A percentile compares a stretch with the other conserved stretches of the same genome.
Evolutionary conservation across 2,888 invertebrate species (phyloP).

Genomic region (Rhynchonema sp.): DNA sequence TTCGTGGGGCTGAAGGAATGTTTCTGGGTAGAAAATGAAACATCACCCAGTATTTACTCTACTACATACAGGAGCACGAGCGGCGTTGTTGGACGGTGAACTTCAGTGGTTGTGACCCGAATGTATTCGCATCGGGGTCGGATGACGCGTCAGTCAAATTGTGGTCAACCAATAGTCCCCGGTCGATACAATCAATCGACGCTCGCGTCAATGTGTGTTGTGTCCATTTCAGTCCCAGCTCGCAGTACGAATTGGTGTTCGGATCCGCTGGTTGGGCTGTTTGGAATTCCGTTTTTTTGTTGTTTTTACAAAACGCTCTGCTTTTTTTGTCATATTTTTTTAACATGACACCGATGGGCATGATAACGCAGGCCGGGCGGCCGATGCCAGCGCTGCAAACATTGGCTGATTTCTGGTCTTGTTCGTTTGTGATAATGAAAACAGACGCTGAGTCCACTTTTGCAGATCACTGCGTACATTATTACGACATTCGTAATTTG

Average conservation of each 20-base stretch:
- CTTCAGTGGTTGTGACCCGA: constrained; percentile 56
- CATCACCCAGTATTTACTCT: too few species aligned
- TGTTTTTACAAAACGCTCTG: not conserved
- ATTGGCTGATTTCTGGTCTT: too few species aligned
- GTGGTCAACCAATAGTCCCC: constrained; percentile 68
- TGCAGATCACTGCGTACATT: constrained; percentile 75
- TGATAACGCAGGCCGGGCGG: too few species aligned
- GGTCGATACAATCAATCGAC: constrained; percentile 66
- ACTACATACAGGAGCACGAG: constrained; percentile 69
- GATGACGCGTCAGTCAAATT: constrained; percentile 80
- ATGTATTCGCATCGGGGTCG: constrained; percentile 70
- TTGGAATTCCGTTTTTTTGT: not conserved
- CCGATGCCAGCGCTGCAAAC: too few species aligned
- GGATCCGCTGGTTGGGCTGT: constrained; percentile 51
- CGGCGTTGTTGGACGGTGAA: constrained; percentile 89
- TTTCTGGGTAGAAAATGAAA: too few species aligned
- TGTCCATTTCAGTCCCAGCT: constrained; percentile 67
- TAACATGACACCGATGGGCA: too few species aligned
- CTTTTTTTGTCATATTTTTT: too few species aligned
- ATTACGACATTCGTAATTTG: constrained; percentile 70
- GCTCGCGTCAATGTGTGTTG: constrained; percentile 88
- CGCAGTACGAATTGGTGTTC: constrained; percentile 69
- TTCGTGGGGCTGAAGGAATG: too few species aligned
- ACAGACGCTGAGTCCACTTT: constrained; percentile 2
- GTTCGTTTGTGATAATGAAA: too few species aligned